Percentiles rank a stretch among this genome's conserved stretches.
Conservation (phyloP, 1,140 invertebrate genomes). For the Neodiprion virginianus region DNA sequence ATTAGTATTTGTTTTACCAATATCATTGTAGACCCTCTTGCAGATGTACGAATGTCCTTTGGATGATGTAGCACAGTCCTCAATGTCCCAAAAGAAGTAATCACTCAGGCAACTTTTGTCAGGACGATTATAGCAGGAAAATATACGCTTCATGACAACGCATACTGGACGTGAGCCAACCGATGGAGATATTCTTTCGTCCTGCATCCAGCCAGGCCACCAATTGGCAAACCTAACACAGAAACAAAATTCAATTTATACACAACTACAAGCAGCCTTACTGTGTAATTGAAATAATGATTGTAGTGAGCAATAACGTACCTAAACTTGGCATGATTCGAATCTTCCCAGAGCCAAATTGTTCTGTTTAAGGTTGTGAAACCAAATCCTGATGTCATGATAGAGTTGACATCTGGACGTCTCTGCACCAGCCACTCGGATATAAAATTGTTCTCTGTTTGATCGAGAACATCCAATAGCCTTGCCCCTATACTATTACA, state of each 20-base stretch:
- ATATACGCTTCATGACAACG: slow-evolving; percentile 56
- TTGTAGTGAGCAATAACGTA: slow-evolving; percentile 27
- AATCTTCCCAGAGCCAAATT: slow-evolving; percentile 66
- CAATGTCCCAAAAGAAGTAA: slow-evolving; percentile 66
- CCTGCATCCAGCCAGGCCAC: slow-evolving; percentile 58
- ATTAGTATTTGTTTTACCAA: slow-evolving; percentile 47
- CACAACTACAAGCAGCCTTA: not conserved
- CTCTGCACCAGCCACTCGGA: slow-evolving; percentile 62
- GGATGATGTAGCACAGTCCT: slow-evolving; percentile 56
- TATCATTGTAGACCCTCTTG: slow-evolving; percentile 60
- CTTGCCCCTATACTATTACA: slow-evolving; percentile 54
- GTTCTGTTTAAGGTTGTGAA: slow-evolving; percentile 55
- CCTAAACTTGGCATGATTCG: slow-evolving; percentile 50
- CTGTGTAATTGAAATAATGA: slow-evolving; percentile 2
- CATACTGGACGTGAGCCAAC: slow-evolving; percentile 47
- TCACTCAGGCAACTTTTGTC: slow-evolving; percentile 52
- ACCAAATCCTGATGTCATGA: slow-evolving; percentile 65
- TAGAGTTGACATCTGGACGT: slow-evolving; percentile 53
- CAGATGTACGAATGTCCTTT: slow-evolving; percentile 62
- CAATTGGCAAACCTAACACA: slow-evolving; percentile 49
- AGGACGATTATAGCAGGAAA: slow-evolving; percentile 53
- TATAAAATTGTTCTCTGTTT: slow-evolving; percentile 69
- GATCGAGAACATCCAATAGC: slow-evolving; percentile 62
- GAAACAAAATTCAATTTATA: not conserved
- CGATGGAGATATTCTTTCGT: slow-evolving; percentile 38